Base-by-base conservation (phyloP, 1,140 invertebrate species). In the Lordiphosa mommai region DNA sequence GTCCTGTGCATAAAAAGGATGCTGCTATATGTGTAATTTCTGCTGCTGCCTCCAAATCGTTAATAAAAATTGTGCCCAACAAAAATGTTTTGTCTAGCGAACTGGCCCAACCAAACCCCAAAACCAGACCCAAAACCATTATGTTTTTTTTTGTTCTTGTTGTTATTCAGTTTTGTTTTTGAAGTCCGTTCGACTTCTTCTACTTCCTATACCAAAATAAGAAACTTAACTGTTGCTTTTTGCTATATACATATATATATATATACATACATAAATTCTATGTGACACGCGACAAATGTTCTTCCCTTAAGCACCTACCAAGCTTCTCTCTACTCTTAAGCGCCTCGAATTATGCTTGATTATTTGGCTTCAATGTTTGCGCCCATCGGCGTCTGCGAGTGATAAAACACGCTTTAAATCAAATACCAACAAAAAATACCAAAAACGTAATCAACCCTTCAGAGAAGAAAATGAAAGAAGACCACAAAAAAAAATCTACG, bases 331-430 rank as follows among this genome's bases (percentile, higher is more conserved):
- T 10, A 68, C 47, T 72, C 63, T 59, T 70, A 38, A 82, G 41
- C 76, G 74, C 74, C 65, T n/a, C n/a, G n/a, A n/a, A n/a, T n/a
- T n/a, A n/a, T n/a, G 76, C 77, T 82, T 84, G 47, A 58, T 84
- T 82, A 55, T 79, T 77, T 80, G 67, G 61, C 76, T 80, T 82
- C 71, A 51, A 68, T 76, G 67, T 82, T 80, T 41, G 65, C 70
- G 17, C 56, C 69, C 70, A 61, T 27, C 23, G 23, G 23, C 23
- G 23, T 27, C 23, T 27, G 23, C 23, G 48, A 76, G 84, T 87
- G 84, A 87, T 87, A 87, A 87, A 80, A 84, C 76, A 86, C 82
- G 72, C 74, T 86, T 80, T 65, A 65, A 57, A 52, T n/a, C n/a
- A 37, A 65, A 64, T 59, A 41, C 9, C 29, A 29, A 53, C 56